Percentiles rank a stretch among this genome's conserved stretches.
phyloP scores from a whole-genome alignment of 2,888 invertebrate genomes.

The Hoplodrina ambigua region DNA sequence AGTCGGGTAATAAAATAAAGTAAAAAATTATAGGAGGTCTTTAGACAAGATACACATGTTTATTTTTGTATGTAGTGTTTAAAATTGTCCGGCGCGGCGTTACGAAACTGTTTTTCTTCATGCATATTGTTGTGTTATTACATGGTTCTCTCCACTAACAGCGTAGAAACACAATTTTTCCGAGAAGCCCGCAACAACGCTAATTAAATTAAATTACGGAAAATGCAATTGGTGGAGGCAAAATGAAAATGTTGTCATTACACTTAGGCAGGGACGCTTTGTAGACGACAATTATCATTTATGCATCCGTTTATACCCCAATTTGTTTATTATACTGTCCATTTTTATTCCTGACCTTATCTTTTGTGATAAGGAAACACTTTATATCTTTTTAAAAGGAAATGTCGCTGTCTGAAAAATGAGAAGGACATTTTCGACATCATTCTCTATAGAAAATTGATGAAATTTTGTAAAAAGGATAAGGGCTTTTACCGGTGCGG shows the following conservation, averaged over 20 bases:
- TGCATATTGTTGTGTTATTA: neutral
- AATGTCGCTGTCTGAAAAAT: neutral
- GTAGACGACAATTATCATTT: conserved; percentile 26
- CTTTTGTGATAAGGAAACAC: conserved; percentile 10
- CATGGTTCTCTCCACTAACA: neutral
- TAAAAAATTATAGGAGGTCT: no score
- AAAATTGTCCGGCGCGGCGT: no score
- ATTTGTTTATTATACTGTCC: conserved; percentile 10
- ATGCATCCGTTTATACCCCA: conserved; percentile 17
- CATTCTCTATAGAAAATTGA: no score
- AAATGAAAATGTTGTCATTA: conserved; percentile 38
- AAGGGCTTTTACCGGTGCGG: no score
- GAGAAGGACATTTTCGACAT: neutral
- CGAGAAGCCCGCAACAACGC: conserved; percentile 26
- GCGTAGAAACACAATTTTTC: conserved; percentile 32
- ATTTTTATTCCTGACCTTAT: conserved; percentile 9
- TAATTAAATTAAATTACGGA: conserved; percentile 57
- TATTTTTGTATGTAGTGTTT: no score
- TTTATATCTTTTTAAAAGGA: neutral
- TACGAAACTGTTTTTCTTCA: no score
- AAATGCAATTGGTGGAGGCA: conserved; percentile 50
- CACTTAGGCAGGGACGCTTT: conserved; percentile 8
- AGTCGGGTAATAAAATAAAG: no score
- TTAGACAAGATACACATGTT: no score
- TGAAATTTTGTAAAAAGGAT: no score